Conservation (phyloP, 2,888 invertebrate genomes). For the Frankliniella fusca region DNA sequence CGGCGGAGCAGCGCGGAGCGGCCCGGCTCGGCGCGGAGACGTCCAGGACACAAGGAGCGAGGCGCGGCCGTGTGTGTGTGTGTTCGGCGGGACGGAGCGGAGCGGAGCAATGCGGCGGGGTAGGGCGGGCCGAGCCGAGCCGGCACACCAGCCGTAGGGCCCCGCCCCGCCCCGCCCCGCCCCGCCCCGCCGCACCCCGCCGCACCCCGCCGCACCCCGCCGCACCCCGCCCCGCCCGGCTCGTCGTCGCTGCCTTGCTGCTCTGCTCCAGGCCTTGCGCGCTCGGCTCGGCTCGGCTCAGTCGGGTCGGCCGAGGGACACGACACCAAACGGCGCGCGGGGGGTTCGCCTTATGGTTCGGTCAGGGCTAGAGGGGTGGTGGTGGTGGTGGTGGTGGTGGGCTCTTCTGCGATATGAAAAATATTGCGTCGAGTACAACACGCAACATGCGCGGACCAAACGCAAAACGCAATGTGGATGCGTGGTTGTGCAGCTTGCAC, state of each 20-base stretch:
- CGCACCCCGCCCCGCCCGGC: neutral
- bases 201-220: neutral
- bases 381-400: neutral
- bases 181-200: neutral
- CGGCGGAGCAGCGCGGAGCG: neutral
- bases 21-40: conserved; percentile 1
- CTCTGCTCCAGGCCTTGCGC: neutral
- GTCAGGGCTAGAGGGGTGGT: neutral
- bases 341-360: neutral
- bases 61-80: neutral
- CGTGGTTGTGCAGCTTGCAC: neutral
- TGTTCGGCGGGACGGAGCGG: neutral
- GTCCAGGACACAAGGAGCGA: neutral
- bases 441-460: neutral
- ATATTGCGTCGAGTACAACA: neutral
- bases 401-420: neutral
- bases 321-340: neutral
- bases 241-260: neutral
- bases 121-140: too few species aligned
- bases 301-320: neutral
- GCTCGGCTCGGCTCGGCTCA: conserved; percentile 6
- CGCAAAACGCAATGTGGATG: neutral
- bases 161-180: neutral
- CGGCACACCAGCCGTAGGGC: neutral
- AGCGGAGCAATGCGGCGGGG: neutral